Percentiles rank a stretch among this genome's conserved stretches.
Conservation (phyloP, 2,797 vertebrate genomes). For the Manis crassicaudata region DNA sequence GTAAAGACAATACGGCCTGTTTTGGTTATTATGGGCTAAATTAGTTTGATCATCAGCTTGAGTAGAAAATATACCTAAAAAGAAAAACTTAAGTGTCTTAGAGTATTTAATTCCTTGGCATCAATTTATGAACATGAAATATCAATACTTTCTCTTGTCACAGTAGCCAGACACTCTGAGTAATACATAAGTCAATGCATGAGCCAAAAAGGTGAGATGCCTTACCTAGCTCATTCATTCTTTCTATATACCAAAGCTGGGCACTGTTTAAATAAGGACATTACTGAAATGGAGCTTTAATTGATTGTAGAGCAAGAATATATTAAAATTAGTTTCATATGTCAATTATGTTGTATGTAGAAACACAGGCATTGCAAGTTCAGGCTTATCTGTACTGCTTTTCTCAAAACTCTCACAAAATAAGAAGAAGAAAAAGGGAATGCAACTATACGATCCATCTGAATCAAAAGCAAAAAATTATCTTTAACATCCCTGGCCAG, state of each 20-base stretch:
- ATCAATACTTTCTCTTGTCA: neutral
- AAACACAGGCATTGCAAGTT: neutral
- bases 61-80: neutral
- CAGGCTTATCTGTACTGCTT: neutral
- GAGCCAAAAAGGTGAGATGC: neutral
- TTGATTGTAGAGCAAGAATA: neutral
- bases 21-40: neutral
- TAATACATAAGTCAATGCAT: neutral
- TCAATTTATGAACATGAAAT: neutral
- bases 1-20: neutral
- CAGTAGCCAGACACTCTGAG: neutral
- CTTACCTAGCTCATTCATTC: neutral
- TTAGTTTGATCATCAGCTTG: constrained; percentile 27
- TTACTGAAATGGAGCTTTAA: neutral
- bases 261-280: neutral
- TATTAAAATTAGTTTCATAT: constrained; percentile 21
- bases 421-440: constrained; percentile 2
- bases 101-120: neutral
- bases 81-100: neutral
- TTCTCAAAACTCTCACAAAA: neutral
- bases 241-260: neutral
- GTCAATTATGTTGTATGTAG: neutral
- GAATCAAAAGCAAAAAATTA: neutral
- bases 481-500: neutral
- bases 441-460: neutral